These are phyloP conservation scores for Macaria notata DNA, from an alignment of 2,888 invertebrate genomes.

Conservation along the genomic window DNA sequence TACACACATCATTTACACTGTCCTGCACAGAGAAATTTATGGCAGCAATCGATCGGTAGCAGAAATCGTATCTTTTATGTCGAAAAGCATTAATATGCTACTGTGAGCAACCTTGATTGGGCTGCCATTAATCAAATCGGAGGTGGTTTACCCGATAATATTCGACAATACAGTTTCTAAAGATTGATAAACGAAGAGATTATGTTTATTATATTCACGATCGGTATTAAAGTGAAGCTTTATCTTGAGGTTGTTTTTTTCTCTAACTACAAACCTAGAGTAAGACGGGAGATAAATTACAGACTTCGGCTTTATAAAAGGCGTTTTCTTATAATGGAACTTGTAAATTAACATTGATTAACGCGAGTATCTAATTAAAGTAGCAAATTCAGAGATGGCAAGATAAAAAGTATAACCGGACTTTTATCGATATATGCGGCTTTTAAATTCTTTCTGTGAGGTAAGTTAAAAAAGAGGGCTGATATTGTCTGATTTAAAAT, in stretches of 20 bases:
- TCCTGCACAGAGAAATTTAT: constrained; percentile 50
- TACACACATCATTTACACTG: constrained; percentile 44
- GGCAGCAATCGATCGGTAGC: constrained; percentile 37
- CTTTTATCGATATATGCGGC: background rate
- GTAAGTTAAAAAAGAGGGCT: too few relatives aligned
- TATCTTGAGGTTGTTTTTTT: too few relatives aligned
- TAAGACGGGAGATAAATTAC: too few relatives aligned
- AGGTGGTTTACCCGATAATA: constrained; percentile 3
- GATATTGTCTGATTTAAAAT: too few relatives aligned
- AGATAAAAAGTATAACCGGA: background rate
- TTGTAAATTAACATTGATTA: constrained; percentile 2
- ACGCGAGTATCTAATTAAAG: background rate
- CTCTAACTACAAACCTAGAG: too few relatives aligned
- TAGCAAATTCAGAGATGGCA: background rate
- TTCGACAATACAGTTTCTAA: background rate
- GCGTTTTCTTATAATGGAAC: constrained; percentile 1
- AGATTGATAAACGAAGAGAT: too few relatives aligned
- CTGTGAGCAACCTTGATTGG: constrained; percentile 10
- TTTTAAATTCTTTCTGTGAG: too few relatives aligned
- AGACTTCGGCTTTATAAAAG: background rate
- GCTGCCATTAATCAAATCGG: constrained; percentile 10
- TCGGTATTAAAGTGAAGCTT: too few relatives aligned
- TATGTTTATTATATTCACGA: too few relatives aligned
- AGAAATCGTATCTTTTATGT: constrained; percentile 32
- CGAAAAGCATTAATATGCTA: constrained; percentile 16